Percentiles rank a stretch among this genome's conserved stretches.
Evolutionary conservation across 2,113 vertebrate species (phyloP).

Genomic region (Muntiacus muntjak): DNA sequence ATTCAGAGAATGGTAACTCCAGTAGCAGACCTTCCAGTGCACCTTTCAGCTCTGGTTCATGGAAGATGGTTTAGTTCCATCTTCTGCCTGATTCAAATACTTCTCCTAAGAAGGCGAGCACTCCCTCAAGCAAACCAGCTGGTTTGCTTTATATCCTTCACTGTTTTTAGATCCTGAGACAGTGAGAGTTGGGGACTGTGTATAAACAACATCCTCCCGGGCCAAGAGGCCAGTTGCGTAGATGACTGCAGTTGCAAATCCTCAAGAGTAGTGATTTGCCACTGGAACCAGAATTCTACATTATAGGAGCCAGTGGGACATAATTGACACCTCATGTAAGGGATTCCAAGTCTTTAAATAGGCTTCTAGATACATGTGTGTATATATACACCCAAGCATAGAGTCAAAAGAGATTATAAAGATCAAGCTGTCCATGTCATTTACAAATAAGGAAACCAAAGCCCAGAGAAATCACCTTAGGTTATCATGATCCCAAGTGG

Average conservation of each 20-base stretch:
- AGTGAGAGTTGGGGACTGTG: no score
- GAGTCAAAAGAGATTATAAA: background rate
- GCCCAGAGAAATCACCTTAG: background rate
- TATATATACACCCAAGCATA: background rate
- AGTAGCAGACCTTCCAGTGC: background rate
- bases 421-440: background rate
- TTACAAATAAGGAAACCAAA: constrained; percentile 10
- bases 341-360: background rate
- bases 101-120: background rate
- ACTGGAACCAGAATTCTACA: background rate
- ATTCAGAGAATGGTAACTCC: background rate
- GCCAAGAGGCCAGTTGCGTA: background rate
- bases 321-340: background rate
- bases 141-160: background rate
- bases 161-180: background rate
- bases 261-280: background rate
- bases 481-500: background rate
- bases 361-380: background rate
- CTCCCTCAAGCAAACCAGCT: background rate
- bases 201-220: background rate
- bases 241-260: background rate
- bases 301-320: background rate
- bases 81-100: background rate
- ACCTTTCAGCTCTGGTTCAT: background rate
- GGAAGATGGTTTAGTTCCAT: background rate